phyloP scores from a whole-genome alignment of 2,888 invertebrate species.

The Tetheella fluctuosa region DNA sequence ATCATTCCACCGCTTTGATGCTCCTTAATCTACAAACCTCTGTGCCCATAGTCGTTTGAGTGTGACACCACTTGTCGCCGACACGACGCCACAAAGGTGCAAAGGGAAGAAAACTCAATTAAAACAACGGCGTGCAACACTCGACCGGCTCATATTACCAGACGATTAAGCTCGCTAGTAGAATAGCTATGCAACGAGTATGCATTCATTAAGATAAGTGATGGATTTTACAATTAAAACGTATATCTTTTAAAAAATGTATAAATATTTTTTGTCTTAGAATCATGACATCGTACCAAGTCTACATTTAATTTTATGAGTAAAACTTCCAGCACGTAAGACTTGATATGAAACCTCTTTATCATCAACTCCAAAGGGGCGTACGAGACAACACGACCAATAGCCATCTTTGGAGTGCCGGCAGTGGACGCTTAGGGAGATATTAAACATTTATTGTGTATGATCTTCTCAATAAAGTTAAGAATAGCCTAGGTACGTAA shows the following conservation, averaged over 20 bases:
- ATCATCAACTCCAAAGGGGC: constrained; percentile 48
- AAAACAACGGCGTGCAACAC: constrained; percentile 62
- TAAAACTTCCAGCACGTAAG: no score
- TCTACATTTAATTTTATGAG: no score
- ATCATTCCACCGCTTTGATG: constrained; percentile 23
- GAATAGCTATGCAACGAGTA: constrained; percentile 29
- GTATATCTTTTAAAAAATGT: background rate
- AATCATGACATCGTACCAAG: no score
- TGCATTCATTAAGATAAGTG: background rate
- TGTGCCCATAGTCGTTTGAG: constrained; percentile 43
- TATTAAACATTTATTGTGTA: no score
- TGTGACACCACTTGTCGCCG: constrained; percentile 46
- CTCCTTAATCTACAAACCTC: constrained; percentile 20
- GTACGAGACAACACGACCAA: constrained; percentile 67
- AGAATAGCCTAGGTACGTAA: constrained; percentile 19
- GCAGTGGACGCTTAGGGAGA: constrained; percentile 40
- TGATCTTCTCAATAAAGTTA: constrained; percentile 1
- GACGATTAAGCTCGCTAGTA: constrained; percentile 56
- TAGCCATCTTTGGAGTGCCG: constrained; percentile 66
- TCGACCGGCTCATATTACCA: constrained; percentile 60
- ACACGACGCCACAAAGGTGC: constrained; percentile 65
- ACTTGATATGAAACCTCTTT: no score
- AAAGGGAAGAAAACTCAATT: constrained; percentile 71
- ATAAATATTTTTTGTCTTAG: background rate
- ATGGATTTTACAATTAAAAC: background rate